Evolutionary conservation across 2,113 vertebrate genomes (phyloP), one percentile per base, ranked within the genome.

Genomic region (Narcine bancroftii): DNA sequence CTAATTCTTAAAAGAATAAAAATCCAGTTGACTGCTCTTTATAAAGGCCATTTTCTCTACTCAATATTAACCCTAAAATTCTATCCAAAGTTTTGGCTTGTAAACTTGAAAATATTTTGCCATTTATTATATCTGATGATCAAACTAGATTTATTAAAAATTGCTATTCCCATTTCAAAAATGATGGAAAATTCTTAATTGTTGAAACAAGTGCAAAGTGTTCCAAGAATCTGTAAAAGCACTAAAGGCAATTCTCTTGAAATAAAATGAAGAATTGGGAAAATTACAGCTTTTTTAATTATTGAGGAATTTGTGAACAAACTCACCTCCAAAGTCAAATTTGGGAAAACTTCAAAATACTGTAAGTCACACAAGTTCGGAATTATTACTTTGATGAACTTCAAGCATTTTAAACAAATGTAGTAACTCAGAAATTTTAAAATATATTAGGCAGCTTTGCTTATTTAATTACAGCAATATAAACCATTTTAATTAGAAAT

Each of bases 401-500:
- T 89, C 85, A 69, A 69, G 65, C 71, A 42, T 15, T 66, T 69
- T 91, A 42, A 91, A 91, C 21, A 47, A 91, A 69, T 42, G 89
- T 42, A 66, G 39, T 71, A 91, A 65, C 65, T 69, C 36, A 69
- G 45, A 47, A 63, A 47, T 47, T 91, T 69, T 91, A 89, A 89
- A 19, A 56, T 66, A 65, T 66, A 63, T 89, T 11, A 91, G 42
- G 24, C 63, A 91, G 89, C 89, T 69, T 91, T 91, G 63, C 39
- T 69, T 91, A 65, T 45, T 91, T 91, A 91, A 69, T 91, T 91
- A 69, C 33, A 29, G 89, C 39, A 91, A 69, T 21, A 47, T 47
- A 69, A 91, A 91, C 71, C 42, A 69, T 91, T 69, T 85, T 93
- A 94, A 95, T 95, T 95, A 94, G 79, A 94, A 95, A 93, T 75